These are phyloP conservation scores for Peromyscus eremicus DNA, from an alignment of 2,797 vertebrate genomes.

Conservation along the genomic window DNA sequence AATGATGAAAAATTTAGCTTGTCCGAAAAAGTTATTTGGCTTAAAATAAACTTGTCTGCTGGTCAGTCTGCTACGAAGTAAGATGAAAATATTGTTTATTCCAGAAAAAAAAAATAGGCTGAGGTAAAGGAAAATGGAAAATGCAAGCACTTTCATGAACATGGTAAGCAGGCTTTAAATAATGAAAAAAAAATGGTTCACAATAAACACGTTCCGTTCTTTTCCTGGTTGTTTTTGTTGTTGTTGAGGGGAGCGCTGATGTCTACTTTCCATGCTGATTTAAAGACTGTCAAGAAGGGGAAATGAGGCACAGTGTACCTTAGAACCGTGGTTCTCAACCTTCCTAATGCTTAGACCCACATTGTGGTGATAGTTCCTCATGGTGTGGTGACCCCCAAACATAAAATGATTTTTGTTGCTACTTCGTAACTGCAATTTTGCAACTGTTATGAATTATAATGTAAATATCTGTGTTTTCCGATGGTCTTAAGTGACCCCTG, in stretches of 20 bases:
- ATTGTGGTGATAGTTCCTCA: not conserved
- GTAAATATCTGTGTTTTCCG: not conserved
- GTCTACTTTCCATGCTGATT: not conserved
- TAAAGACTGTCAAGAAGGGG: not conserved
- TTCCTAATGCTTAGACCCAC: not conserved
- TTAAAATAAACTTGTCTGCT: conserved; percentile 43
- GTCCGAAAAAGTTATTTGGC: not conserved
- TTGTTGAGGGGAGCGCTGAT: not conserved
- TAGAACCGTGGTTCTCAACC: not conserved
- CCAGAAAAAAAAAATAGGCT: not conserved
- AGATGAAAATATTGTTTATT: conserved; percentile 35
- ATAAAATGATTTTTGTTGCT: not conserved
- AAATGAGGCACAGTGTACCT: not conserved
- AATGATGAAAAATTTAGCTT: not conserved
- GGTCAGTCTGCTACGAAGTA: conserved; percentile 5
- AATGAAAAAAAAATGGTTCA: not conserved
- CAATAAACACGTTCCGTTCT: not conserved
- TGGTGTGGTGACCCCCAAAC: not conserved
- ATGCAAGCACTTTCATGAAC: not conserved
- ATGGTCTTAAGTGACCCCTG: not conserved
- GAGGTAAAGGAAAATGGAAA: not conserved
- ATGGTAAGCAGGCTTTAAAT: not conserved
- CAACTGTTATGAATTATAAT: not conserved
- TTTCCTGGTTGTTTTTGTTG: not conserved
- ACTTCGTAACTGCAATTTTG: not conserved